Base-by-base conservation (phyloP, 2,113 vertebrate species). In the Ctenodactylus gundi region DNA sequence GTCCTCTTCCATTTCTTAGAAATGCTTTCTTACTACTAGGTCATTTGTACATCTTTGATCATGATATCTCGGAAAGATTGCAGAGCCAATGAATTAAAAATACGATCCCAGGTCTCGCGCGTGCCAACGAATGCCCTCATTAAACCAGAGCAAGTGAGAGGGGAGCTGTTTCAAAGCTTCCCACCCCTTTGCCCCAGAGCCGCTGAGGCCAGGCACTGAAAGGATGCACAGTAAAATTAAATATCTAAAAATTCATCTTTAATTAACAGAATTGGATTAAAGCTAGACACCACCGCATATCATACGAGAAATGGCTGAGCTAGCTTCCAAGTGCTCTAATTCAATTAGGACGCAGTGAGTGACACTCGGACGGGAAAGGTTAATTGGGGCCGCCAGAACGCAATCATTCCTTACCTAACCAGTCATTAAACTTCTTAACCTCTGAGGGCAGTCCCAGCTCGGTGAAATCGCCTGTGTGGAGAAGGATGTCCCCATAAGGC, bases 371-470 rank as follows among this genome's bases (percentile, higher is more conserved):
- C 96, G 97, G 97, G 96, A 98, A 97, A 97, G 98, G 98, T 99
- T 99, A 99, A 99, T 98, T 98, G 98, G 98, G 98, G 98, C 97
- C 98, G 98, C 96, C 97, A 97, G 97, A 98, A 98, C 77, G 97
- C 97, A 98, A 98, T 98, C 98, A 98, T 98, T 98, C 98, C 98
- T 99, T 99, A 99, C 99, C 99, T 99, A 99, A 99, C 99, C 99
- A 99, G 99, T 99, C 99, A 99, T 99, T 99, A 99, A 99, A 99
- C 99, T 99, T 99, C 99, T 99, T 99, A 98, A 99, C 99, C 99
- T 99, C 99, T 39, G 99, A 99, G 98, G 99, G 99, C 98, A 99
- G 98, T 97, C 99, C 99, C 98, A 99, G 99, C 97, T 99, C 99
- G 82, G 99, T 99, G 98, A 99, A 99, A 98, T 99, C 99, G 93